Evolutionary conservation across 1,140 invertebrate species (phyloP).

Genomic region (Drosophila mauritiana): DNA sequence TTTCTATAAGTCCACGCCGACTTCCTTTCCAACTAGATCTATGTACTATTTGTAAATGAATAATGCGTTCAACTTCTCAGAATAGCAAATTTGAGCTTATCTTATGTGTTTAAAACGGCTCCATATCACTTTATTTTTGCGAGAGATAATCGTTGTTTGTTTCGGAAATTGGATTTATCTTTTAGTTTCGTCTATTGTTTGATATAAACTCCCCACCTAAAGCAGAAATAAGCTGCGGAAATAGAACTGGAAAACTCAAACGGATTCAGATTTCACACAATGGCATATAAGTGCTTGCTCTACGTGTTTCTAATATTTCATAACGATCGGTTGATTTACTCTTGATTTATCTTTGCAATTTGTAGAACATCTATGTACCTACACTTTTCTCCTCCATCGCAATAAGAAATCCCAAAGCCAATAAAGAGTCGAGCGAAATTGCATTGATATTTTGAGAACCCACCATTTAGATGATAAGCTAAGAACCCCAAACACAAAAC

Average conservation of each 20-base stretch:
- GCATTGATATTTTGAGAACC: constrained; percentile 59
- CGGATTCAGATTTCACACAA: constrained; percentile 1
- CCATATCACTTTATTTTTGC: too few species aligned
- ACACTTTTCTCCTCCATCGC: not conserved
- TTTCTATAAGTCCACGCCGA: not conserved
- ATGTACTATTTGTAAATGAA: not conserved
- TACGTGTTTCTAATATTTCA: not conserved
- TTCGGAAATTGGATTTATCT: not conserved
- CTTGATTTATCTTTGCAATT: not conserved
- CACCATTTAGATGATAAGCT: constrained; percentile 69
- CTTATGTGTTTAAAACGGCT: too few species aligned
- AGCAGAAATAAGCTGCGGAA: not conserved
- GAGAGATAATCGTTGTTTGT: too few species aligned
- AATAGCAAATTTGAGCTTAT: not conserved
- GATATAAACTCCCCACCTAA: not conserved
- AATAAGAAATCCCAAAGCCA: constrained; percentile 9
- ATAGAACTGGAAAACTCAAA: not conserved
- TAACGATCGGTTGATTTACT: not conserved
- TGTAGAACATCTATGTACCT: not conserved
- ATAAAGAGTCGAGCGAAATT: constrained; percentile 16
- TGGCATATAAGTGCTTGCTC: not conserved
- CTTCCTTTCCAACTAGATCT: not conserved
- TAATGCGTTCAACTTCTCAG: not conserved
- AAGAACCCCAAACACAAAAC: not conserved
- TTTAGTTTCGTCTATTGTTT: too few species aligned